These are phyloP conservation scores for Patella depressa DNA, from an alignment of 2,888 invertebrate genomes.

Conservation along the genomic window DNA sequence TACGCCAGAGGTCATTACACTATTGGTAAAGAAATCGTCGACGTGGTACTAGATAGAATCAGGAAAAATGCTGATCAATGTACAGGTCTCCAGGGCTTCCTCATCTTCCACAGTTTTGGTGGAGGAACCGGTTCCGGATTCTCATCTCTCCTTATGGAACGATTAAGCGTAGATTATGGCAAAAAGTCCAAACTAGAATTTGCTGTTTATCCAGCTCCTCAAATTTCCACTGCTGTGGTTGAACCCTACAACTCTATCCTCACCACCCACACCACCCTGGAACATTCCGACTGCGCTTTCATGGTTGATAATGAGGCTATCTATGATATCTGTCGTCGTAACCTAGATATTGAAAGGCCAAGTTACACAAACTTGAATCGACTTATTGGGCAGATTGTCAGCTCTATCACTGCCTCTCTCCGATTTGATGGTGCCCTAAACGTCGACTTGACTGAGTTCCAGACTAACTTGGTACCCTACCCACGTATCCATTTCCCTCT, in stretches of 20 bases:
- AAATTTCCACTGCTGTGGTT: neutral
- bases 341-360: neutral
- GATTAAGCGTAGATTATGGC: neutral
- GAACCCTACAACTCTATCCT: constrained; percentile 3
- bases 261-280: neutral
- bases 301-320: neutral
- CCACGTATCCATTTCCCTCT: constrained; percentile 6
- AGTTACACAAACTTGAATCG: neutral
- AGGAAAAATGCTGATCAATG: constrained; percentile 1
- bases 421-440: neutral
- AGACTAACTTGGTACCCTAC: neutral
- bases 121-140: constrained; percentile 4
- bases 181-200: neutral
- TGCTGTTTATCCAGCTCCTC: neutral
- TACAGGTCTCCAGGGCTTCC: constrained; percentile 2
- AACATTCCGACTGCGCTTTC: constrained; percentile 1
- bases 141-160: neutral
- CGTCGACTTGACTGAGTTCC: neutral
- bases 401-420: neutral
- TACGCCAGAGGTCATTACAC: neutral
- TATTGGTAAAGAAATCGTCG: constrained; percentile 1
- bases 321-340: neutral
- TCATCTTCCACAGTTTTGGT: neutral
- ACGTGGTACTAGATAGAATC: neutral
- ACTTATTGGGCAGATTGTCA: neutral